Evolutionary conservation across 2,888 invertebrate species (phyloP), one percentile per base, ranked within the genome.

Genomic region (Lasioglossum zephyrum): DNA sequence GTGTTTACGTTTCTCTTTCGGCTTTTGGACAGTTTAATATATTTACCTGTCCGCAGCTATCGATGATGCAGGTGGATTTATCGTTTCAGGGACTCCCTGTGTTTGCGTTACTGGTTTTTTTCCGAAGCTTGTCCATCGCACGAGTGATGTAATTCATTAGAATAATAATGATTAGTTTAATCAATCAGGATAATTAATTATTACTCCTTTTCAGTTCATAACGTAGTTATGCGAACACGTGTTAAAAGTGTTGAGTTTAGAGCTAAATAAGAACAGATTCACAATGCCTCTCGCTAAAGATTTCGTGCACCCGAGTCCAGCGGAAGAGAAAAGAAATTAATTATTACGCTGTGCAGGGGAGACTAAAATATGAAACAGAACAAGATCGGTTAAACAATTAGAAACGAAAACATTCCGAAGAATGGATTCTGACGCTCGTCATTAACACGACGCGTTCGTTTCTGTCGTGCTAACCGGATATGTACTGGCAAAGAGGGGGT

Each of bases 221-320:
- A 31, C 31, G 31, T 31, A 1, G 31, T 31, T 31, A 31, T 31
- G 3, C 36, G 36, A 36, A 36, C 36, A 36, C 36, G 36, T 36
- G 0, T 36, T 36, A 36, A 36, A 31, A 31, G 31, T 31, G 31
- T 31, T 31, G 31, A 31, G 31, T 31, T 31, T 31, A 31, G 31
- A 31, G 31, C 31, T 31, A 31, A 31, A 31, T 31, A 31, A 31
- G 31, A 31, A 31, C 31, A 31, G 31, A 31, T 31, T 31, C 36
- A 36, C 36, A 95, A 96, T 96, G 95, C 96, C 97, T 96, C 97
- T 99, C 96, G 99, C 99, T 93, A 98, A 98, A 96, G 99, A 99
- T 96, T 97, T 99, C 95, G 96, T 99, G 94, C 99, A 99, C 96
- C 99, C 99, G 92, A 97, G 98, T 94, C 98, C 98, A 90, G 97